Evolutionary conservation across 2,113 vertebrate genomes (phyloP).

Genomic region (Antigone vipio): DNA sequence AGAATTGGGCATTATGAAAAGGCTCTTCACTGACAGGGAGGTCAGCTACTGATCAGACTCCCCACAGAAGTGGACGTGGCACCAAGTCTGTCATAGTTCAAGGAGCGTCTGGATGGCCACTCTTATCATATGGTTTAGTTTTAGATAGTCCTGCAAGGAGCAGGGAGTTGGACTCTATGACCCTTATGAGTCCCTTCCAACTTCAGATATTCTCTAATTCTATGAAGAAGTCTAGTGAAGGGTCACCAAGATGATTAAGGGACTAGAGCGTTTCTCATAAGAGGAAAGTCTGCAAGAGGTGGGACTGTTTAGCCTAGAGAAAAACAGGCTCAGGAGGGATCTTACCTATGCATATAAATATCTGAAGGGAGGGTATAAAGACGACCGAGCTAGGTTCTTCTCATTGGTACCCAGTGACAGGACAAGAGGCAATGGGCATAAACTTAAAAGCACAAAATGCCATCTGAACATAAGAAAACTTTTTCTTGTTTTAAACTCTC

Average conservation of each 20-base stretch:
- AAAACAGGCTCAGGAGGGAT: background rate
- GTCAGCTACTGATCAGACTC: background rate
- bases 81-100: background rate
- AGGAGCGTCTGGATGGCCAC: background rate
- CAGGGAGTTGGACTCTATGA: background rate
- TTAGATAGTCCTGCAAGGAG: background rate
- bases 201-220: background rate
- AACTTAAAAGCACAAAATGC: background rate
- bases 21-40: background rate
- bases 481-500: background rate
- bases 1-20: background rate
- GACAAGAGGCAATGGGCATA: background rate
- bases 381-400: background rate
- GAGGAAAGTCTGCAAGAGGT: background rate
- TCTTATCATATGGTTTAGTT: background rate
- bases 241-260: background rate
- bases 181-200: background rate
- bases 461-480: background rate
- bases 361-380: background rate
- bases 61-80: background rate
- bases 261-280: background rate
- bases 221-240: background rate
- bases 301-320: background rate
- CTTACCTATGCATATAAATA: background rate
- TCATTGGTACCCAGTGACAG: background rate